Conservation (phyloP, 92 coral and sea anemone species). For the Montipora capitata region DNA sequence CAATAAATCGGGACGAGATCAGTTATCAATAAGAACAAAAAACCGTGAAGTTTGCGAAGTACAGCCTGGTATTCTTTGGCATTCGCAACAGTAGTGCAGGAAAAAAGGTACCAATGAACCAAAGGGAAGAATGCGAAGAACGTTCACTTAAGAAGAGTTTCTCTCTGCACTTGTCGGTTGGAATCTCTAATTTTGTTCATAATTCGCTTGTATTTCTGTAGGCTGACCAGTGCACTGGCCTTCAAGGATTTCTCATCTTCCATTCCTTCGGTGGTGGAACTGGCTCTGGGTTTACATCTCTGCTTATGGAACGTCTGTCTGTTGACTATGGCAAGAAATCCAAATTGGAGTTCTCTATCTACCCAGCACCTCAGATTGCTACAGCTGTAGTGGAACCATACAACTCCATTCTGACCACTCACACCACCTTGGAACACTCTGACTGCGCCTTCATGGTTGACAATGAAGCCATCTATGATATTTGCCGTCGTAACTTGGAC, state of each 20-base stretch:
- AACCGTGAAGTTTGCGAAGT: too few species aligned
- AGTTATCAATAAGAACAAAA: too few species aligned
- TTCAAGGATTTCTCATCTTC: conserved; percentile 82
- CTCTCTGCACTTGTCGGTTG: too few species aligned
- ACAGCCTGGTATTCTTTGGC: too few species aligned
- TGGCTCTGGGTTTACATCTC: conserved; percentile 89
- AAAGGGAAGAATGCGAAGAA: too few species aligned
- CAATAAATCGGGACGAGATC: too few species aligned
- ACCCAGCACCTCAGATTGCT: conserved; percentile 97
- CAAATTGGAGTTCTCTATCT: conserved; percentile 89
- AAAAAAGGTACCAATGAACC: too few species aligned
- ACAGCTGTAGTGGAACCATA: conserved; percentile 96
- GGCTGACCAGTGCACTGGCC: conserved; percentile 50
- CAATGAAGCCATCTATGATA: conserved; percentile 95
- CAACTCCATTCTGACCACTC: conserved; percentile 94
- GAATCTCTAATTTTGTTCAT: too few species aligned
- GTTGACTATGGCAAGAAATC: conserved; percentile 95
- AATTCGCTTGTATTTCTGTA: not conserved
- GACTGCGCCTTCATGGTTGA: conserved; percentile 98
- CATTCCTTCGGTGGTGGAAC: conserved; percentile 96
- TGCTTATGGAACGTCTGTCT: conserved; percentile 92
- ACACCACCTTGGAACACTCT: conserved; percentile 94
- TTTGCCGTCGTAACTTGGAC: conserved; percentile 92
- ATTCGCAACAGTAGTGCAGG: too few species aligned
- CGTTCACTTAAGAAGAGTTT: too few species aligned